phyloP scores from a whole-genome alignment of 2,113 vertebrate genomes.

The Barnardius zonarius region DNA sequence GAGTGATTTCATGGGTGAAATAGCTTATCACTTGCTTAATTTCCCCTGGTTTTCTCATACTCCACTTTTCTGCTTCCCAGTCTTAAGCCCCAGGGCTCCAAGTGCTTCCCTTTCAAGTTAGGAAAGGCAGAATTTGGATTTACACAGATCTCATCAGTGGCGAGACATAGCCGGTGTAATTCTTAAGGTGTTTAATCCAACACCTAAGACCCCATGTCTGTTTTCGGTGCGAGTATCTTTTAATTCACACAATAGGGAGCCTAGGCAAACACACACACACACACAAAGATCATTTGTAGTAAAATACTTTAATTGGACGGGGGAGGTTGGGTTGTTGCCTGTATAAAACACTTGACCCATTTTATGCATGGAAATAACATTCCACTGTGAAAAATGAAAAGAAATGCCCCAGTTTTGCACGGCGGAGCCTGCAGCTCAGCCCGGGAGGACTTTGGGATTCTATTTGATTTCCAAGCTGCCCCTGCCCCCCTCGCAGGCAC shows the following conservation, averaged over 20 bases:
- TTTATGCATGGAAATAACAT: conserved; percentile 76
- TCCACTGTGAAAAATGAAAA: conserved; percentile 67
- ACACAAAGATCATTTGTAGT: conserved; percentile 67
- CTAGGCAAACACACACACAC: neutral
- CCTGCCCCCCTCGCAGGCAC: neutral
- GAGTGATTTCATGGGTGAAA: neutral
- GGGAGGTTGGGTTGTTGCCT: conserved; percentile 68
- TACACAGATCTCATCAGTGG: neutral
- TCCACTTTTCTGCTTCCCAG: neutral
- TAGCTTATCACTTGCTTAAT: neutral
- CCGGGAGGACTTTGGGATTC: conserved; percentile 53
- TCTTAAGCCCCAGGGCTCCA: neutral
- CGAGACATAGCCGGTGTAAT: neutral
- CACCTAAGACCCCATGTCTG: neutral
- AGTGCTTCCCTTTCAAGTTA: conserved; percentile 14
- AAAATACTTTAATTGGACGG: conserved; percentile 74
- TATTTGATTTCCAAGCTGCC: conserved; percentile 49
- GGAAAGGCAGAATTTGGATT: neutral
- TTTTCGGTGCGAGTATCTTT: conserved; percentile 24
- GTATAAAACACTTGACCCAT: conserved; percentile 77
- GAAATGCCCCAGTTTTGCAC: conserved; percentile 63
- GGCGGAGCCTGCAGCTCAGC: conserved; percentile 40
- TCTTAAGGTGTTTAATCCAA: neutral
- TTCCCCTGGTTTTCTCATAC: neutral
- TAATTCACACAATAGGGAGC: conserved; percentile 40